Evolutionary conservation across 2,113 vertebrate species (phyloP).

Genomic region (Beaufortia kweichowensis): DNA sequence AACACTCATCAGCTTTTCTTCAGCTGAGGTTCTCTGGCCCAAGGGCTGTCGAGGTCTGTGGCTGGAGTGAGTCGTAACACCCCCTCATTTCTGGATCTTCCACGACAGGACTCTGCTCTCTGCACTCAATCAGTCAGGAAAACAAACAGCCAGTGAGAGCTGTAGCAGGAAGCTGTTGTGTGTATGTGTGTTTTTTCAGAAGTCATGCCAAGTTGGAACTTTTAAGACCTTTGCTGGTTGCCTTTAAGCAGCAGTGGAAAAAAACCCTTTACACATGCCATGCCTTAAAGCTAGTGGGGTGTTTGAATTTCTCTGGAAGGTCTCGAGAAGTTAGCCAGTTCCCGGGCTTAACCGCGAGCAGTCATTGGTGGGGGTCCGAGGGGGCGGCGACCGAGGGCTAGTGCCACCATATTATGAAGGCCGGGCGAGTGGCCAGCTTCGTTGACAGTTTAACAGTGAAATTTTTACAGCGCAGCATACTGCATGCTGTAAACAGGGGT

Average conservation of each 20-base stretch:
- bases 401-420: slow-evolving; percentile 58
- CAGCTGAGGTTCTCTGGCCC: slow-evolving; percentile 55
- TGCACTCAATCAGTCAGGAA: slow-evolving; percentile 62
- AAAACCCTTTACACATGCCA: slow-evolving; percentile 77
- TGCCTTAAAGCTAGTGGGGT: slow-evolving; percentile 59
- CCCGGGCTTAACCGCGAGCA: slow-evolving; percentile 22
- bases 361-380: slow-evolving; percentile 40
- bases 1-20: slow-evolving; percentile 39
- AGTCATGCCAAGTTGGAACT: slow-evolving; percentile 75
- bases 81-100: slow-evolving; percentile 30
- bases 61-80: slow-evolving; percentile 54
- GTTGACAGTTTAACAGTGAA: slow-evolving; percentile 76
- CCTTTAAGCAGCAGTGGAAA: slow-evolving; percentile 70
- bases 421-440: slow-evolving; percentile 64
- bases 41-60: slow-evolving; percentile 62
- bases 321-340: slow-evolving; percentile 33
- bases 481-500: slow-evolving; percentile 68
- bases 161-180: slow-evolving; percentile 70
- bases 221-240: slow-evolving; percentile 71
- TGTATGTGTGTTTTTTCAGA: slow-evolving; percentile 71
- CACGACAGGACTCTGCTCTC: slow-evolving; percentile 31
- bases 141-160: slow-evolving; percentile 67
- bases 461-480: slow-evolving; percentile 72
- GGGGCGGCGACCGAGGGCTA: slow-evolving; percentile 43
- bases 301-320: slow-evolving; percentile 57